These are phyloP conservation scores for Schizaphis graminum DNA, from an alignment of 2,888 invertebrate species.

Conservation along the genomic window DNA sequence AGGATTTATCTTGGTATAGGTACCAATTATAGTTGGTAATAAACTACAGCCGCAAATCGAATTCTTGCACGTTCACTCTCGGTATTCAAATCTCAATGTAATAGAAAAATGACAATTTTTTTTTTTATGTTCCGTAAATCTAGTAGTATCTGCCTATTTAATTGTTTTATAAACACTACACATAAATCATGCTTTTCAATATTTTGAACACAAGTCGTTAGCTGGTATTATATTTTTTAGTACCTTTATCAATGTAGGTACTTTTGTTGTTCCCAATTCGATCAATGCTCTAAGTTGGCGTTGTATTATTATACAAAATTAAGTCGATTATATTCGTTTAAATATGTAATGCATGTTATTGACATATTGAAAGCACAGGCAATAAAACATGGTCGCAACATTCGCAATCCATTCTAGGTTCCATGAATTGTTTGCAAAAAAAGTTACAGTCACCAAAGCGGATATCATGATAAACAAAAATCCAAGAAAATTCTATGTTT, in stretches of 20 bases:
- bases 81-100: neutral
- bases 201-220: neutral
- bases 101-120: neutral
- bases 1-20: neutral
- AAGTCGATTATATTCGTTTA: neutral
- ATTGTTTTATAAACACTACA: neutral
- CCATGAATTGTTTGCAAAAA: neutral
- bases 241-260: neutral
- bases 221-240: neutral
- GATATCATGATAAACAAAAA: neutral
- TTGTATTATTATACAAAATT: neutral
- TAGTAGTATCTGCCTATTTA: neutral
- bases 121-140: neutral
- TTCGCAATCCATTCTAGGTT: no score
- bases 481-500: neutral
- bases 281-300: neutral
- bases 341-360: neutral
- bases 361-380: neutral
- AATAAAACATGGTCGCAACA: neutral
- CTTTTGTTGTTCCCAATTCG: neutral
- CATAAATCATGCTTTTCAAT: neutral
- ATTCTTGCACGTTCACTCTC: neutral
- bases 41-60: neutral
- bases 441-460: neutral
- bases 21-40: neutral